phyloP scores from a whole-genome alignment of 1,140 invertebrate genomes.

The Streblospio benedicti region DNA sequence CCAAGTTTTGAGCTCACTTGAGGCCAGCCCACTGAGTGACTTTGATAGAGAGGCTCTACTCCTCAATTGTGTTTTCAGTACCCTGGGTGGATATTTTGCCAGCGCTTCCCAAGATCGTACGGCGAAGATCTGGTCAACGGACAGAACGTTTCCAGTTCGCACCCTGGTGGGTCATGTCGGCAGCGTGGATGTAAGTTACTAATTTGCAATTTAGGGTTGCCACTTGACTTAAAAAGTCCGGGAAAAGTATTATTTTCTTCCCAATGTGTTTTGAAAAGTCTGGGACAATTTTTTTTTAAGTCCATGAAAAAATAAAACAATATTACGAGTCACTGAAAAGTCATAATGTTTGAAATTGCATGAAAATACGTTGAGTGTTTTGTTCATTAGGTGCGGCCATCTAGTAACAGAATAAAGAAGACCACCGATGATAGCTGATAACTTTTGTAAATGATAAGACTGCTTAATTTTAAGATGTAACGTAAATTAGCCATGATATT shows the following conservation, averaged over 20 bases:
- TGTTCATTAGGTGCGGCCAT: too few species aligned
- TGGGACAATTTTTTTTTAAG: neutral
- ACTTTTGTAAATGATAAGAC: too few species aligned
- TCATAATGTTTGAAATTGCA: too few species aligned
- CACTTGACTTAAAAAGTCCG: neutral
- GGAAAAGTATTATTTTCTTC: neutral
- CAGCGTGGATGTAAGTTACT: conserved; percentile 59
- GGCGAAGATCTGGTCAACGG: conserved; percentile 86
- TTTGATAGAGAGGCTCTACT: neutral
- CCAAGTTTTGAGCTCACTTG: too few species aligned
- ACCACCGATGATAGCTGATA: too few species aligned
- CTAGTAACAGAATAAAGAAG: too few species aligned
- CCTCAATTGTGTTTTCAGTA: conserved; percentile 50
- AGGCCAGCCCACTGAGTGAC: too few species aligned
- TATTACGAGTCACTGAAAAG: neutral
- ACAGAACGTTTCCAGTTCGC: conserved; percentile 80
- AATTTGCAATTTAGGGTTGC: neutral
- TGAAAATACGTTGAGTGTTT: too few species aligned
- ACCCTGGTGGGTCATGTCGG: conserved; percentile 88
- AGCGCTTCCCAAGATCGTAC: conserved; percentile 84
- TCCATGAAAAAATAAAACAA: neutral
- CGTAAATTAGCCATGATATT: too few species aligned
- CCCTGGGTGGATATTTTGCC: conserved; percentile 74
- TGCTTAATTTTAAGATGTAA: too few species aligned
- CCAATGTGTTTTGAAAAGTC: neutral